phyloP scores from a whole-genome alignment of 2,888 invertebrate genomes.

The Hybos culiciformis region DNA sequence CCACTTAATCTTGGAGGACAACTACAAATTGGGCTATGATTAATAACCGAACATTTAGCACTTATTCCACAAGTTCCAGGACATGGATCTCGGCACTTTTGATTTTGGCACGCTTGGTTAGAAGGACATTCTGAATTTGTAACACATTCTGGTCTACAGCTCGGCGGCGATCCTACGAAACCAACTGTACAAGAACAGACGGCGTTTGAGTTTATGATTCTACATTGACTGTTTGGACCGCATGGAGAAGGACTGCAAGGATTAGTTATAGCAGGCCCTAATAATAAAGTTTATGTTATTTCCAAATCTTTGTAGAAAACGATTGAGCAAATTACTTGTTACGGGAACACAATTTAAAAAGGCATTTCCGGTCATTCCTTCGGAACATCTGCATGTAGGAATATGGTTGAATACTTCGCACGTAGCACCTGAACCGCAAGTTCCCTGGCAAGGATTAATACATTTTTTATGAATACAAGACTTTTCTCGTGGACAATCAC shows the following conservation, averaged over 20 bases:
- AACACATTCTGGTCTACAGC: conserved; percentile 56
- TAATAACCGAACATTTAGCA: conserved; percentile 61
- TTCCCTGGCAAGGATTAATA: conserved; percentile 65
- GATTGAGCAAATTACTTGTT: conserved; percentile 13
- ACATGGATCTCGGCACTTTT: conserved; percentile 62
- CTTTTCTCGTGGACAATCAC: conserved; percentile 68
- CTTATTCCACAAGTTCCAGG: conserved; percentile 59
- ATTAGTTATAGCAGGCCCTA: conserved; percentile 30
- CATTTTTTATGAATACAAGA: conserved; percentile 75
- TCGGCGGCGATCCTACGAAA: conserved; percentile 58
- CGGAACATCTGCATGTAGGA: conserved; percentile 48
- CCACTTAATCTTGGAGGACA: conserved; percentile 39
- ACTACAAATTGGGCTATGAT: conserved; percentile 62
- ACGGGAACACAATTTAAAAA: conserved; percentile 39
- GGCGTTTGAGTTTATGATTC: conserved; percentile 47
- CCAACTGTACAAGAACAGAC: conserved; percentile 53
- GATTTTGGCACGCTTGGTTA: conserved; percentile 52
- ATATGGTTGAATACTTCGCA: conserved; percentile 59
- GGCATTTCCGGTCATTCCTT: conserved; percentile 51
- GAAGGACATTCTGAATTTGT: conserved; percentile 54
- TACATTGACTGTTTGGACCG: conserved; percentile 58
- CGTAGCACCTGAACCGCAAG: conserved; percentile 70
- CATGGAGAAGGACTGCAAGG: conserved; percentile 54
- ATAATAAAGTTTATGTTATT: conserved; percentile 29
- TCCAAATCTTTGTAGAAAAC: neutral